phyloP scores from a whole-genome alignment of 2,888 invertebrate species.

The Dexiosoma caninum region DNA sequence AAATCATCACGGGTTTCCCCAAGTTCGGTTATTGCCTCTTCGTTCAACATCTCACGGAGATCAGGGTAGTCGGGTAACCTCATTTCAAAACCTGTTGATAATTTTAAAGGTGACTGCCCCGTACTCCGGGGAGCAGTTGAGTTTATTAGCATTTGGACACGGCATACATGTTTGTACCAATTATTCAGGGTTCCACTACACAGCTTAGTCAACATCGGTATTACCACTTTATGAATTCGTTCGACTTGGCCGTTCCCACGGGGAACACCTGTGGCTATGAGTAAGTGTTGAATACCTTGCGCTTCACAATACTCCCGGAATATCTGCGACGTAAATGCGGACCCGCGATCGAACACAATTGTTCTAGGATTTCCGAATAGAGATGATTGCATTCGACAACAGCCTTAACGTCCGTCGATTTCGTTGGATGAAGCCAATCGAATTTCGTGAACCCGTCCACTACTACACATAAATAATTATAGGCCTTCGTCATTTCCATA shows the following conservation, averaged over 20 bases:
- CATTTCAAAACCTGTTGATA: conserved; percentile 15
- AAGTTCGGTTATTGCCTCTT: not conserved
- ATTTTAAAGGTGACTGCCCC: not conserved
- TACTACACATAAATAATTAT: too few species aligned
- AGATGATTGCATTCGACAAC: not conserved
- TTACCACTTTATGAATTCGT: not conserved
- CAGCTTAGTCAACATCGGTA: not conserved
- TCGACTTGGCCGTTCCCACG: conserved; percentile 19
- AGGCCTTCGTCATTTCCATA: too few species aligned
- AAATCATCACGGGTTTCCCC: not conserved
- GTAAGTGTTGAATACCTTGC: not conserved
- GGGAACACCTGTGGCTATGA: not conserved
- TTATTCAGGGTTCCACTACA: not conserved
- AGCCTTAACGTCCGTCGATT: not conserved
- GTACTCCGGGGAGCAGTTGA: not conserved
- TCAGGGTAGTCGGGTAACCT: not conserved
- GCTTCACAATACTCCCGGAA: not conserved
- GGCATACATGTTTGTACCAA: conserved; percentile 28
- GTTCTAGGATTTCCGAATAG: not conserved
- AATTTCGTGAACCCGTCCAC: not conserved
- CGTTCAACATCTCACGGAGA: not conserved
- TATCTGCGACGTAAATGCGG: not conserved
- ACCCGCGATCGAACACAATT: not conserved
- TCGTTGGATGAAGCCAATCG: not conserved
- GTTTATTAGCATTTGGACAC: conserved; percentile 5